Conservation (phyloP, 2,888 invertebrate genomes). For the Himalopsyche japonica region DNA sequence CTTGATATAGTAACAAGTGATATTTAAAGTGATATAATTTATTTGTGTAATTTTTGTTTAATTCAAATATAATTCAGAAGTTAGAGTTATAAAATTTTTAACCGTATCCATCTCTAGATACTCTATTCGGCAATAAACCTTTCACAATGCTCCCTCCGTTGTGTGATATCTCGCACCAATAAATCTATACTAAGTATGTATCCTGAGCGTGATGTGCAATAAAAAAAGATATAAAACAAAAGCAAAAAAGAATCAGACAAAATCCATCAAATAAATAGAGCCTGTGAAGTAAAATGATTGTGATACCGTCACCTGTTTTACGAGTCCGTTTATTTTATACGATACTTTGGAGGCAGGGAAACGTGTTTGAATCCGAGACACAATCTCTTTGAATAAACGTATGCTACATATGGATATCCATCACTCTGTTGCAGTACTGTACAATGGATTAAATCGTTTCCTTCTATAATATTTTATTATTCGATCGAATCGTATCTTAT, state of each 20-base stretch:
- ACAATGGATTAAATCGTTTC: no score
- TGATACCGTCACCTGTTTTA: constrained; percentile 20
- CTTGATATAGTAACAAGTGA: no score
- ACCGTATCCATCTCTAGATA: neutral
- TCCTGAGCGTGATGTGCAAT: neutral
- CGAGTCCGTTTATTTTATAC: constrained; percentile 25
- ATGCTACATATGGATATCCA: neutral
- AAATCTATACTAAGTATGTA: neutral
- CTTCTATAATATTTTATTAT: no score
- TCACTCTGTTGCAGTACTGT: no score
- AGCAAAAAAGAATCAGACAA: neutral
- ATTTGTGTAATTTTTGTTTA: no score
- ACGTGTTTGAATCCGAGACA: neutral
- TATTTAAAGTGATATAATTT: no score
- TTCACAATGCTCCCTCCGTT: neutral
- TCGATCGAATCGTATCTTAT: no score
- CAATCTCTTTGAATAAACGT: neutral
- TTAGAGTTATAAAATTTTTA: neutral
- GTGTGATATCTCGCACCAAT: neutral
- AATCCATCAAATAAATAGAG: constrained; percentile 13
- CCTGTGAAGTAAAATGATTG: constrained; percentile 4
- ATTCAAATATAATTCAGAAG: no score
- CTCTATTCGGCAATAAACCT: neutral
- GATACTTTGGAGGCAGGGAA: constrained; percentile 9
- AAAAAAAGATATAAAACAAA: neutral